Evolutionary conservation across 2,888 invertebrate genomes (phyloP).

Genomic region (Pimpla rufipes): DNA sequence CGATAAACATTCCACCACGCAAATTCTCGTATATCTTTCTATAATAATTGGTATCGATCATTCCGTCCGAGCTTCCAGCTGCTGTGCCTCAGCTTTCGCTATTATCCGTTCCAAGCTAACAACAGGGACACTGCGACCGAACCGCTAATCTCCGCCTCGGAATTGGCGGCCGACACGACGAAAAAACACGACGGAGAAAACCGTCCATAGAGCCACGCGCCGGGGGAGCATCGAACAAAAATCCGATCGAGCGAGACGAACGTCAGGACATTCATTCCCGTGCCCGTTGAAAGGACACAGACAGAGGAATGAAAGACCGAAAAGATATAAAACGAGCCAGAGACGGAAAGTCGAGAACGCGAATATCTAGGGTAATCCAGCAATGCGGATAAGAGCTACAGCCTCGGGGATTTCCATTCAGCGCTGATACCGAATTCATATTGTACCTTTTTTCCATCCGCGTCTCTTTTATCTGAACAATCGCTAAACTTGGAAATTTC

Average conservation of each 20-base stretch:
- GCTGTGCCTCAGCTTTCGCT: background rate
- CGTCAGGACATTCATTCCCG: conserved; percentile 6
- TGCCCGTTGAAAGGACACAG: conserved; percentile 10
- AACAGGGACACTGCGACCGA: background rate
- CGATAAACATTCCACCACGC: conserved; percentile 75
- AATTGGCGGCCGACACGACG: background rate
- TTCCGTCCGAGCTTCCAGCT: conserved; percentile 24
- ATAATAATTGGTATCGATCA: conserved; percentile 67
- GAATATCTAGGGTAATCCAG: conserved; percentile 12
- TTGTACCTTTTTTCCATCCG: conserved; percentile 3
- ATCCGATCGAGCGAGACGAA: conserved; percentile 10
- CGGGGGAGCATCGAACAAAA: background rate
- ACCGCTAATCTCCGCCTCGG: conserved; percentile 21
- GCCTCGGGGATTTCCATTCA: background rate
- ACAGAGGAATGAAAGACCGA: background rate
- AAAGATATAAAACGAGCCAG: background rate
- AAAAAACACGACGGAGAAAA: conserved; percentile 3
- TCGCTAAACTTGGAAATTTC: conserved; percentile 23
- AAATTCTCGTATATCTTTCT: conserved; percentile 77
- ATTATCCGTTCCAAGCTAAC: conserved; percentile 1
- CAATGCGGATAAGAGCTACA: conserved; percentile 9
- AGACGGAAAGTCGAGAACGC: background rate
- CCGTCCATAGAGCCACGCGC: background rate
- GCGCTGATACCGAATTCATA: conserved; percentile 15
- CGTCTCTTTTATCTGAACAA: conserved; percentile 3